Base-by-base conservation (phyloP, 2,888 invertebrate species). In the Hedya salicella region DNA sequence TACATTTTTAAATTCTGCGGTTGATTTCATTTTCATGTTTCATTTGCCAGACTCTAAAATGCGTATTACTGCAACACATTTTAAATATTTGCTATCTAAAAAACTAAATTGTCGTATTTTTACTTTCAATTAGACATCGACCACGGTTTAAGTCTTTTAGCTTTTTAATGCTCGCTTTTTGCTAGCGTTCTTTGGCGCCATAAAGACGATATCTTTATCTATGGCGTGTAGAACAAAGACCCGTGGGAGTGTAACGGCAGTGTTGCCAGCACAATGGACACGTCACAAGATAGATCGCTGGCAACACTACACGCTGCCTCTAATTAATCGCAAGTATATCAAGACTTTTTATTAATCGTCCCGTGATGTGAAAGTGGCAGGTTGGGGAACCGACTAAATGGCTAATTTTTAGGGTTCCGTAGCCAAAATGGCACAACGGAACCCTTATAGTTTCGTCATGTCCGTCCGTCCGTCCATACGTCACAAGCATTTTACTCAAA, bases 261-360 rank as follows among this genome's bases (percentile, higher is more conserved):
- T 39, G 60, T 62, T 62, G 39, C 62, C 46, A 48, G 46, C 59
- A 64, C 64, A 66, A 66, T 61, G 32, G 40, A 16, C 30, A 66
- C 65, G 66, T 54, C 61, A 66, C 46, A 66, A 52, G 65, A 65
- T 59, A 17, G 52, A 65, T 65, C 17, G 50, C 6, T 56, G 21
- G 32, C 64, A 59, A 60, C 46, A 46, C 19, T 48, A 53, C 59
- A 53, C 50, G 44, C 32, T 25, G n/a, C 59, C 54, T 14, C 53
- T 66, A 66, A 66, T 61, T 66, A 66, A 66, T 66, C 39, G 60
- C 66, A 54, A 64, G 36, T 57, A 46, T 61, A 66, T 53, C 60
- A 42, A 21, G 25, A 53, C 21, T 48, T 52, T 57, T 66, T 66
- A 66, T 61, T 61, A 66, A 66, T 66, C 60, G 53, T 48, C 30